Evolutionary conservation across 2,797 vertebrate species (phyloP), one percentile per base, ranked within the genome.

Genomic region (Melanotaenia maccullochi): DNA sequence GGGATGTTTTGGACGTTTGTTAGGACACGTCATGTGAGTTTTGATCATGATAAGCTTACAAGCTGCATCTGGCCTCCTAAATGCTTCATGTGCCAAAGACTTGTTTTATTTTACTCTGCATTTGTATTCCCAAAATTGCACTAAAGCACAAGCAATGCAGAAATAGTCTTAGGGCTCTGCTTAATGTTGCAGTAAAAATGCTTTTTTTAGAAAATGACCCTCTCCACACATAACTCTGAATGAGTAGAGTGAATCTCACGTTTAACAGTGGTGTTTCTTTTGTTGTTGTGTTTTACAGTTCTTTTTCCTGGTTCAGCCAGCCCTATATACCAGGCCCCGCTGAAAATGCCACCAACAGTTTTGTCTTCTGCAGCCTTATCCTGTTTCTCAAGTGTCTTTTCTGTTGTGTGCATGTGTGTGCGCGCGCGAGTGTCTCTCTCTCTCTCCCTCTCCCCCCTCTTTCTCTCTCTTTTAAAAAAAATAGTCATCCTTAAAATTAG

Each of bases 251-350:
- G 95, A 96, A 96, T 96, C 95, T 96, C 95, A 95, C 94, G 94
- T 97, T 98, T 99, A 99, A 99, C 96, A 95, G 97, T 98, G 96
- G 96, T 98, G 96, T 98, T 98, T 98, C 96, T 98, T 98, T 98
- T 99, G 97, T 99, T 98, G 97, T 99, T 99, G 97, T 99, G 97
- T 99, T 98, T 99, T 99, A 97, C 98, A 99, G 97, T 99, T 99
- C 96, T 99, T 99, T 99, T 99, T 97, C 97, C 97, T 97, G 98
- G 97, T 98, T 99, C 97, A 98, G 96, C 97, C 97, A 97, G 96
- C 97, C 97, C 97, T 98, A 97, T 97, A 97, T 97, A 98, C 97
- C 97, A 98, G 97, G 96, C 96, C 97, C 97, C 96, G 97, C 97
- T 97, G 98, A 98, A 97, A 98, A 99, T 97, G 95, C 97, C 97